These are phyloP conservation scores for Teinopalpus imperialis DNA, from an alignment of 2,888 invertebrate genomes.

Conservation along the genomic window DNA sequence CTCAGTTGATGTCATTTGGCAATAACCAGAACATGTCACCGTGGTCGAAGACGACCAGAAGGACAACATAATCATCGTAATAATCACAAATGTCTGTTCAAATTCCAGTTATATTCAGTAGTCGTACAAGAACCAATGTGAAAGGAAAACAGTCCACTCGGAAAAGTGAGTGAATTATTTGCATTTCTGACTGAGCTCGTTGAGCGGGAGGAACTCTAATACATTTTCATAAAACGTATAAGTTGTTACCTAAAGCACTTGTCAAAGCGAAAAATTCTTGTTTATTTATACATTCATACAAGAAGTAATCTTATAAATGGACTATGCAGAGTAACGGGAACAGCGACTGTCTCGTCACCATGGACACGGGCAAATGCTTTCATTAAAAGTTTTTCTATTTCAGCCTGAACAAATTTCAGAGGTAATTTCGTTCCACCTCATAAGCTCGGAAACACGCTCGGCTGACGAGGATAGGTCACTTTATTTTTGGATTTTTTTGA, in stretches of 20 bases:
- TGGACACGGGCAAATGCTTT: constrained; percentile 24
- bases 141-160: background rate
- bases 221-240: constrained; percentile 17
- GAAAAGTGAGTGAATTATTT: constrained; percentile 3
- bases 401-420: constrained; percentile 15
- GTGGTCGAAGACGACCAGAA: no score
- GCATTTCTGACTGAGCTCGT: background rate
- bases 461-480: constrained; percentile 8
- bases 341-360: constrained; percentile 18
- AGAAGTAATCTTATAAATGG: constrained; percentile 62
- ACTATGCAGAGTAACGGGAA: constrained; percentile 3
- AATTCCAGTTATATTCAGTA: no score
- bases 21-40: no score
- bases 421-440: constrained; percentile 15
- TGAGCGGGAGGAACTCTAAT: background rate
- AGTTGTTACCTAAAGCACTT: constrained; percentile 13
- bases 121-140: no score
- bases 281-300: constrained; percentile 45
- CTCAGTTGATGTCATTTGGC: no score
- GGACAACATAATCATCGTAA: no score
- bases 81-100: no score
- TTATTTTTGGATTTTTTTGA: constrained; percentile 1
- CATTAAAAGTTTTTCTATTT: constrained; percentile 27
- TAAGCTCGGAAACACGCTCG: background rate
- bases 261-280: constrained; percentile 37